Conservation (phyloP, 2,888 invertebrate species). For the Tachina fera region DNA sequence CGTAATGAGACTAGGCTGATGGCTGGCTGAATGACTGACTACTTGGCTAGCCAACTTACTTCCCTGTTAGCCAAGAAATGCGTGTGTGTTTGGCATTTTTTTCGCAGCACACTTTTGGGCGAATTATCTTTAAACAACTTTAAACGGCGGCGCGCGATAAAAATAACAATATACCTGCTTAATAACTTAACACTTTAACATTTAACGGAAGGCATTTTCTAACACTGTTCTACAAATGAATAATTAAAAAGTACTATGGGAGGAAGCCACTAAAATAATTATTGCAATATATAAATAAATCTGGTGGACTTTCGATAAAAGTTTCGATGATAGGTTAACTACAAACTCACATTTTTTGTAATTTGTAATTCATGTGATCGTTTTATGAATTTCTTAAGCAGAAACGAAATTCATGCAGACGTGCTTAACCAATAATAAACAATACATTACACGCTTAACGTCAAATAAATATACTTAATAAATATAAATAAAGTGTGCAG, state of each 20-base stretch:
- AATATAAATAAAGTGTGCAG: too few relatives aligned
- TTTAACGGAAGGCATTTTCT: constrained; percentile 17
- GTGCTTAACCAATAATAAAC: too few relatives aligned
- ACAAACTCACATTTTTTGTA: too few relatives aligned
- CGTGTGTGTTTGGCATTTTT: constrained; percentile 46
- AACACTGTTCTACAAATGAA: neutral
- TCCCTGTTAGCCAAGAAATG: constrained; percentile 39
- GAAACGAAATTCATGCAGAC: too few relatives aligned
- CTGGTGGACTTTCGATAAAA: too few relatives aligned
- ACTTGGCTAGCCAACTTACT: constrained; percentile 20
- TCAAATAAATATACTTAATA: too few relatives aligned
- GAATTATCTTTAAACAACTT: constrained; percentile 40
- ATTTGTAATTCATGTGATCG: too few relatives aligned
- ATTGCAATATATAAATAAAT: too few relatives aligned
- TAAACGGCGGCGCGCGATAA: constrained; percentile 44
- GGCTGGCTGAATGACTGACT: constrained; percentile 22
- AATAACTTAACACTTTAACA: constrained; percentile 37
- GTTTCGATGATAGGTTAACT: too few relatives aligned
- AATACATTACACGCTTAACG: too few relatives aligned
- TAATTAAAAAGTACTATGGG: too few relatives aligned
- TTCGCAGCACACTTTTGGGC: constrained; percentile 12
- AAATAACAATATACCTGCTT: constrained; percentile 19
- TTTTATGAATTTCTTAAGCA: too few relatives aligned
- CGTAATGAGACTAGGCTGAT: constrained; percentile 32
- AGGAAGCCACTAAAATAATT: neutral